Base-by-base conservation (phyloP, 1,140 invertebrate species). In the Pectinophora gossypiella region DNA sequence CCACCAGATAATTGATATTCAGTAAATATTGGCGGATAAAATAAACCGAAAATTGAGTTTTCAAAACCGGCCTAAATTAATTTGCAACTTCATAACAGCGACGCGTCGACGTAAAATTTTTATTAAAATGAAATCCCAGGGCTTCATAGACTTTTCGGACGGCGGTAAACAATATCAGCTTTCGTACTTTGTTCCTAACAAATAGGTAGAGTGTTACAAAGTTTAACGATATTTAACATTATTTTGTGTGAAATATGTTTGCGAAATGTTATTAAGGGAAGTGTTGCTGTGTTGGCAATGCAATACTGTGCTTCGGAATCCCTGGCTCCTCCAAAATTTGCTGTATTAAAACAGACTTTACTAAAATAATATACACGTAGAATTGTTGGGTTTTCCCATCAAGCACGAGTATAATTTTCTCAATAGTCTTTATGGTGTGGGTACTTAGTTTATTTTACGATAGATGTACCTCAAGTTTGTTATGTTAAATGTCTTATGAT, bases 11-110 rank as follows among this genome's bases (percentile, higher is more conserved):
- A 82, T 85, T 85, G 81, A 81, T 80, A 82, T 77, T 76, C 73
- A 64, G 78, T 79, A 77, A 81, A 81, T 76, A 80, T 85, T 81
- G 81, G 64, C 68, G 73, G 68, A 80, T 76, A 78, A 78, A 82
- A 85, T 79, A 77, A 73, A 82, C 66, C 64, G 72, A 72, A 83
- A 82, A 83, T 79, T 83, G 74, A 81, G 76, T 81, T 83, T 71
- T 71, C 73, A 70, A 73, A 73, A 79, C 63, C 70, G 62, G 68
- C 63, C 71, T 77, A 81, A 85, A 81, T 83, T 83, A 85, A 85
- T 83, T 85, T 85, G 76, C 65, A 82, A 85, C 72, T 81, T 78
- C 70, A 78, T 81, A 82, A 76, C 74, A 64, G 68, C 68, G 64
- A 71, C 61, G 75, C 63, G 72, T 69, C 63, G 66, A 68, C 63